These are phyloP conservation scores for Hipposideros armiger DNA, from an alignment of 2,113 vertebrate species.

Conservation along the genomic window DNA sequence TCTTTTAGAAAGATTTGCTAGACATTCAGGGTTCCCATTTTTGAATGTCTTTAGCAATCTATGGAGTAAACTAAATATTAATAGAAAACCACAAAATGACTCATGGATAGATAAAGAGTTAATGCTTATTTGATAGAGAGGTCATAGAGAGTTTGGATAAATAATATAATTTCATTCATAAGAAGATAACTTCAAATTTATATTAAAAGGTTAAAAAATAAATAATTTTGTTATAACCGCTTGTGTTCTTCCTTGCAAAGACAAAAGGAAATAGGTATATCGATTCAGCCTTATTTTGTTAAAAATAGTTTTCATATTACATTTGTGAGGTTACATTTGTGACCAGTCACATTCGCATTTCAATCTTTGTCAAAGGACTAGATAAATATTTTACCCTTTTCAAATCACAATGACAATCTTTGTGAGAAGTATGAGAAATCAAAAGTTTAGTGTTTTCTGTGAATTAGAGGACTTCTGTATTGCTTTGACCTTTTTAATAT, in stretches of 20 bases:
- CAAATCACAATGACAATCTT: constrained; percentile 78
- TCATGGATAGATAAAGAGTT: constrained; percentile 73
- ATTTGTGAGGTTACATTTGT: constrained; percentile 64
- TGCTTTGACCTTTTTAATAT: constrained; percentile 92
- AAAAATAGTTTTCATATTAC: constrained; percentile 58
- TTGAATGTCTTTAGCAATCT: constrained; percentile 83
- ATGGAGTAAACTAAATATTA: constrained; percentile 86
- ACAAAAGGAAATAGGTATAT: constrained; percentile 39
- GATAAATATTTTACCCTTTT: constrained; percentile 86
- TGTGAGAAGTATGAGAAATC: constrained; percentile 83
- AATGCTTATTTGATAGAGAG: constrained; percentile 73
- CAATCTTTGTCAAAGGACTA: constrained; percentile 79
- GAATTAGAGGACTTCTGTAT: constrained; percentile 89
- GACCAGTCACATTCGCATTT: constrained; percentile 74
- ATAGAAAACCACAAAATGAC: constrained; percentile 81
- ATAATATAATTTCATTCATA: constrained; percentile 76
- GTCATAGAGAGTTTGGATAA: constrained; percentile 80
- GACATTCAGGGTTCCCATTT: constrained; percentile 72
- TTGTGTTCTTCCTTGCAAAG: constrained; percentile 1
- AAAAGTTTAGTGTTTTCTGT: constrained; percentile 88
- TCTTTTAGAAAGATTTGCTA: constrained; percentile 83
- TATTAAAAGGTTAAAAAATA: constrained; percentile 59
- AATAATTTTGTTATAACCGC: background rate
- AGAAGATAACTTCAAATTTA: constrained; percentile 74
- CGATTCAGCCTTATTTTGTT: background rate